Percentiles rank a stretch among this genome's conserved stretches.
Evolutionary conservation across 2,113 vertebrate genomes (phyloP).

Genomic region (Brachyistius frenatus): DNA sequence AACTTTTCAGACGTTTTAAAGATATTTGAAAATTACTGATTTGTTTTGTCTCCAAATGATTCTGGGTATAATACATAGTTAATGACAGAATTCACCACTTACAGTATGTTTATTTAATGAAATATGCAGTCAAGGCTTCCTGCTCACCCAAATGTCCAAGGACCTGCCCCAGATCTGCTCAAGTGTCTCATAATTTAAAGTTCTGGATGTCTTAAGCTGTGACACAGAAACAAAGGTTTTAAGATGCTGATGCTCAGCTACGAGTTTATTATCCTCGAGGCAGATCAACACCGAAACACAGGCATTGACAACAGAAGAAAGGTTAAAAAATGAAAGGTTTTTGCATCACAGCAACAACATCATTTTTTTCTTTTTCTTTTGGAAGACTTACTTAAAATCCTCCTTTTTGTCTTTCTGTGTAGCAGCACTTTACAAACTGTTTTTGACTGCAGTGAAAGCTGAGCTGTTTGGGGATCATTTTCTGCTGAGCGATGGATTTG

Average conservation of each 20-base stretch:
- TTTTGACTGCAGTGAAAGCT: constrained; percentile 45
- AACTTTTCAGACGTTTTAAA: neutral
- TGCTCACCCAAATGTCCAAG: neutral
- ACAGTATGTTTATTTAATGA: constrained; percentile 25
- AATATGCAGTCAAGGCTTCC: neutral
- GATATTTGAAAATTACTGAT: neutral
- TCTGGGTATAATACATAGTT: neutral
- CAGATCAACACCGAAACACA: neutral
- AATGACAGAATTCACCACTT: constrained; percentile 9
- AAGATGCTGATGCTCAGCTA: neutral
- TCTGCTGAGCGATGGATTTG: constrained; percentile 62
- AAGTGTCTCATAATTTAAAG: neutral
- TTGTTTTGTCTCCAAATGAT: neutral
- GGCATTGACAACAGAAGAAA: neutral
- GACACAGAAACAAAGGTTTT: neutral
- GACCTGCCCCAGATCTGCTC: constrained; percentile 31
- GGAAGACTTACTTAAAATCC: neutral
- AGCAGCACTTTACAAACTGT: constrained; percentile 24
- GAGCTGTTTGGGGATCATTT: constrained; percentile 41
- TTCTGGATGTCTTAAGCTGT: neutral
- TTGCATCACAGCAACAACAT: constrained; percentile 8
- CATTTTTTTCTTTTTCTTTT: neutral
- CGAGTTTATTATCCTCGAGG: neutral
- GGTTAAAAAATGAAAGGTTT: neutral
- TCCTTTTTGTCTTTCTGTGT: neutral